These are phyloP conservation scores for Thereuonema tuberculata DNA, from an alignment of 1,140 invertebrate species.

Conservation along the genomic window DNA sequence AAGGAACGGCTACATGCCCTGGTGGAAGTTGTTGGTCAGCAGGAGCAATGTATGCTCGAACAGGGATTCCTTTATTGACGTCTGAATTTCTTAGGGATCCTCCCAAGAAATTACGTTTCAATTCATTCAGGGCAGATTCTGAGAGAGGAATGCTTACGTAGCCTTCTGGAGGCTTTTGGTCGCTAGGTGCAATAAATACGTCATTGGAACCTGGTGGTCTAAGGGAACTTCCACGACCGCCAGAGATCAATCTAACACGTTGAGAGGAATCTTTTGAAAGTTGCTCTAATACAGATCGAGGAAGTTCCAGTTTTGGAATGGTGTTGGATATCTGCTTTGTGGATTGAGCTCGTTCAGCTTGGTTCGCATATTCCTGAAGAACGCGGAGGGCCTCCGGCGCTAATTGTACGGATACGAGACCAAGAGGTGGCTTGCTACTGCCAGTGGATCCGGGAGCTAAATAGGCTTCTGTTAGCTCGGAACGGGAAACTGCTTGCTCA, in stretches of 20 bases:
- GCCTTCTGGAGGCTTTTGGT: conserved; percentile 3
- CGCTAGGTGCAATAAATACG: conserved; percentile 5
- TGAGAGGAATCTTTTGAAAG: background rate
- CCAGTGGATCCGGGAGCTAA: background rate
- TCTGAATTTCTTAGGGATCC: background rate
- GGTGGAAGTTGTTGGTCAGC: background rate
- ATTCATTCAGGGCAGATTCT: background rate
- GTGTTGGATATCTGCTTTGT: background rate
- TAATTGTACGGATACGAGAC: background rate
- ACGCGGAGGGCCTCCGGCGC: background rate
- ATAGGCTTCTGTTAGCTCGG: conserved; percentile 3
- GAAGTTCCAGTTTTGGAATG: background rate
- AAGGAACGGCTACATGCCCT: conserved; percentile 5
- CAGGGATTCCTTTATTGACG: conserved; percentile 1
- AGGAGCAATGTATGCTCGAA: conserved; percentile 1
- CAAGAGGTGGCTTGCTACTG: background rate
- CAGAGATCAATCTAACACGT: background rate
- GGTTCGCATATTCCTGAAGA: background rate
- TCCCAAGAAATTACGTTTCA: background rate
- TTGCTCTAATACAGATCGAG: background rate
- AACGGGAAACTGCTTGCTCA: background rate
- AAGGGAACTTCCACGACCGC: background rate
- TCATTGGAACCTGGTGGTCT: background rate
- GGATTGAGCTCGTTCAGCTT: background rate
- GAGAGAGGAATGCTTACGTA: conserved; percentile 5